phyloP scores from a whole-genome alignment of 2,113 vertebrate genomes.

The Steatornis caripensis region DNA sequence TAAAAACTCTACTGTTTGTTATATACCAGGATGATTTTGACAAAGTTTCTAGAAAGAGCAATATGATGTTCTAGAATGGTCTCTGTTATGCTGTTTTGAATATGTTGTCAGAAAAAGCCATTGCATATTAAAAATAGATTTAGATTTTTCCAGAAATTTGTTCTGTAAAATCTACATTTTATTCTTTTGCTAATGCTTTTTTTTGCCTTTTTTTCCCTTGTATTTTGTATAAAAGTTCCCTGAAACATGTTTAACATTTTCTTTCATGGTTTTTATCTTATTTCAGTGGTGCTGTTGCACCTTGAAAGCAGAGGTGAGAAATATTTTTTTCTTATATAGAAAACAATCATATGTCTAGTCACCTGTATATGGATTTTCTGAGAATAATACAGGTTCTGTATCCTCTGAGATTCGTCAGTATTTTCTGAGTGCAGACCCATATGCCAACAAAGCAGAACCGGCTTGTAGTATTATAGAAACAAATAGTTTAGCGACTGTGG shows the following conservation, averaged over 20 bases:
- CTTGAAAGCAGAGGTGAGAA: not conserved
- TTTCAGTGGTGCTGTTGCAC: not conserved
- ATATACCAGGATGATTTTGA: not conserved
- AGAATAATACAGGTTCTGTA: not conserved
- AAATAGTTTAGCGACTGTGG: not conserved
- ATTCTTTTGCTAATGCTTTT: not conserved
- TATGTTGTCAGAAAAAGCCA: not conserved
- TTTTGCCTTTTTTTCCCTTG: accelerated
- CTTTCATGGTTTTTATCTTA: not conserved
- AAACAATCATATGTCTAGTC: not conserved
- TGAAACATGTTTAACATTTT: not conserved
- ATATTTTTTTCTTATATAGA: not conserved
- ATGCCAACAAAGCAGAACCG: not conserved
- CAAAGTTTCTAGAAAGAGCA: not conserved
- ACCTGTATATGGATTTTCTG: not conserved
- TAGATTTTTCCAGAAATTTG: not conserved
- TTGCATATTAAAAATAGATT: not conserved
- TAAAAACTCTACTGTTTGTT: not conserved
- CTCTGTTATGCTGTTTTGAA: not conserved
- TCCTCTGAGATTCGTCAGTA: not conserved
- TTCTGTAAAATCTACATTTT: not conserved
- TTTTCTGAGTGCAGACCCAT: not conserved
- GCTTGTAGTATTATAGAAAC: not conserved
- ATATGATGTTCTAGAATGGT: not conserved
- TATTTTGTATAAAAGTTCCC: not conserved